Percentiles rank a stretch among this genome's conserved stretches.
Evolutionary conservation across 2,888 invertebrate genomes (phyloP).

Genomic region (Muschampia plurimacula): DNA sequence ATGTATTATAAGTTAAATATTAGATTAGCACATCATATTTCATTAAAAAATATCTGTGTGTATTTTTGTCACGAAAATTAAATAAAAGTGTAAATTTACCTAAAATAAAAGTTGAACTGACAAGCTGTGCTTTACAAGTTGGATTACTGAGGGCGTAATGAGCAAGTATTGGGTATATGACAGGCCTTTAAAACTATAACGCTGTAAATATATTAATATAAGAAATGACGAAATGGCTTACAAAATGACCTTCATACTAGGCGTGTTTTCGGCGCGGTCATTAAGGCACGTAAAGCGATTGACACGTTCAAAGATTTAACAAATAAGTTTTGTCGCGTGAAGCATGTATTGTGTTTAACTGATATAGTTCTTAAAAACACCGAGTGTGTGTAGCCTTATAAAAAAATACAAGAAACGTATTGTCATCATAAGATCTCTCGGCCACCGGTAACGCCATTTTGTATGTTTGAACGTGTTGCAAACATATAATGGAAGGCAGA

Average conservation of each 20-base stretch:
- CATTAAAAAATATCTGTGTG: too few relatives aligned
- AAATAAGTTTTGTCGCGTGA: too few relatives aligned
- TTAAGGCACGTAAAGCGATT: neutral
- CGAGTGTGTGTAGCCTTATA: neutral
- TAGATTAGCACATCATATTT: too few relatives aligned
- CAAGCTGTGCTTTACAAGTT: neutral
- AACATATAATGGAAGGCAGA: conserved; percentile 22
- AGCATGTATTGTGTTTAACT: too few relatives aligned
- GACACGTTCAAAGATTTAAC: neutral
- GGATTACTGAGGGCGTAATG: neutral
- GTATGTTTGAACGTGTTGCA: conserved; percentile 26
- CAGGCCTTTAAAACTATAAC: neutral
- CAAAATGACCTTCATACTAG: neutral
- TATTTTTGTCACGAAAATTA: neutral
- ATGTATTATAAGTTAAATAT: too few relatives aligned
- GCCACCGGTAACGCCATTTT: conserved; percentile 12
- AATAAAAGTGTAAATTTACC: neutral
- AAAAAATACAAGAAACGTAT: neutral
- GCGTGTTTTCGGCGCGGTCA: neutral
- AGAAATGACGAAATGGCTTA: neutral
- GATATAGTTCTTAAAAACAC: neutral
- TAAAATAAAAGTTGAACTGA: too few relatives aligned
- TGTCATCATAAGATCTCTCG: conserved; percentile 23
- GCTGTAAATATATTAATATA: conserved; percentile 32
- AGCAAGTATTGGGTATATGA: neutral